phyloP scores from a whole-genome alignment of 2,797 vertebrate genomes.

The Hemitrygon akajei region DNA sequence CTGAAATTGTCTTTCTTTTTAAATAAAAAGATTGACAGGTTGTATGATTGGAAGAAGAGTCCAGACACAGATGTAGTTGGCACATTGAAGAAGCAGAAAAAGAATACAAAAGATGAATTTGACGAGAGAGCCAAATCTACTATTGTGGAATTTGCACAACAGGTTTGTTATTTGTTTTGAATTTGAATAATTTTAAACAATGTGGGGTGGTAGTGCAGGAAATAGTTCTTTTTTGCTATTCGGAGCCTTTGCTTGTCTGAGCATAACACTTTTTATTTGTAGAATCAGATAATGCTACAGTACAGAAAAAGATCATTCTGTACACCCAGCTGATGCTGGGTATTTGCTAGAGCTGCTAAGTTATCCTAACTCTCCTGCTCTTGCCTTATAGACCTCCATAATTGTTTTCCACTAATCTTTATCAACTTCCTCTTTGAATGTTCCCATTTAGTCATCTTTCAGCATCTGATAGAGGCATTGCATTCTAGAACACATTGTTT shows the following conservation, averaged over 20 bases:
- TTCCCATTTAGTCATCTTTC: neutral
- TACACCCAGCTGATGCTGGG: no score
- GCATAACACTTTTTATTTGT: neutral
- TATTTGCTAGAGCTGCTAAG: neutral
- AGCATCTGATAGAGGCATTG: neutral
- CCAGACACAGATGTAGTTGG: conserved; percentile 81
- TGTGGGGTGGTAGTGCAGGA: neutral
- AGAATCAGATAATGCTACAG: neutral
- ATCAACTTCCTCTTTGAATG: neutral
- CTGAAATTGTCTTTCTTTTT: neutral
- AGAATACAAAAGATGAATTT: conserved; percentile 97
- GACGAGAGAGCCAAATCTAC: conserved; percentile 83
- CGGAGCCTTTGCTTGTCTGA: neutral
- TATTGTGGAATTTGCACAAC: conserved; percentile 91
- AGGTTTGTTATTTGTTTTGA: conserved; percentile 59
- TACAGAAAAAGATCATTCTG: neutral
- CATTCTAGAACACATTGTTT: neutral
- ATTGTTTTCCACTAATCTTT: neutral
- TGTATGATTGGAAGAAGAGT: conserved; percentile 97
- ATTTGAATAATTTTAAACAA: neutral
- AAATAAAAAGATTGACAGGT: conserved; percentile 76
- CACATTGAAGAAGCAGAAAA: conserved; percentile 97
- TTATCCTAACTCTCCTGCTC: neutral
- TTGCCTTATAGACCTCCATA: neutral
- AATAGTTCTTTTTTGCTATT: neutral